Conservation (phyloP, 2,888 invertebrate species). For the Latheticus oryzae region DNA sequence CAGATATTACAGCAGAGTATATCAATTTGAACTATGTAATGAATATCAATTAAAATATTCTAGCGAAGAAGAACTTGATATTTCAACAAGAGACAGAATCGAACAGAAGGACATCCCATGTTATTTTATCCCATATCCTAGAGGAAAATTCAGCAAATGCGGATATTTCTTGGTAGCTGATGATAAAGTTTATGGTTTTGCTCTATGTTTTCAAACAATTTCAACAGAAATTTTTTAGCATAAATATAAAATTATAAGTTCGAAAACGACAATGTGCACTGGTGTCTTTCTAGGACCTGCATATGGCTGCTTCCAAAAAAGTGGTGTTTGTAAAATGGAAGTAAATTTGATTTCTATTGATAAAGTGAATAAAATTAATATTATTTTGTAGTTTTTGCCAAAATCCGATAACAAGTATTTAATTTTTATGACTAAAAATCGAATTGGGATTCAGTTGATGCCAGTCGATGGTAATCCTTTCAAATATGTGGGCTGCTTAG, state of each 20-base stretch:
- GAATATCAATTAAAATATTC: slow-evolving; percentile 1
- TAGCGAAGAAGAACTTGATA: slow-evolving; percentile 62
- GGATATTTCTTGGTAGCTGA: slow-evolving; percentile 70
- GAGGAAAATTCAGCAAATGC: slow-evolving; percentile 36
- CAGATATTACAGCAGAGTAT: slow-evolving; percentile 7
- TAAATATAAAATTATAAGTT: slow-evolving; percentile 78
- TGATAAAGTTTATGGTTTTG: slow-evolving; percentile 68
- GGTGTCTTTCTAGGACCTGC: slow-evolving; percentile 77
- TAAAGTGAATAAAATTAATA: slow-evolving; percentile 7
- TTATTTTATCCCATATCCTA: slow-evolving; percentile 56
- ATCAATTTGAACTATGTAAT: no score
- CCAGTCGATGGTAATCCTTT: slow-evolving; percentile 83
- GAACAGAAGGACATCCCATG: slow-evolving; percentile 74
- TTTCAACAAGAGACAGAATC: slow-evolving; percentile 69
- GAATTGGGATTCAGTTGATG: slow-evolving; percentile 76
- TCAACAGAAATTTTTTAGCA: slow-evolving; percentile 68
- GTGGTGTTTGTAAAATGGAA: slow-evolving; percentile 69
- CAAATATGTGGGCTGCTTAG: slow-evolving; percentile 72
- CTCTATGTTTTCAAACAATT: background rate
- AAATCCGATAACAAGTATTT: slow-evolving; percentile 66
- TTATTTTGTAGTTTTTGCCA: slow-evolving; percentile 60
- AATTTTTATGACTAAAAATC: slow-evolving; percentile 73
- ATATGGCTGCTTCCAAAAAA: slow-evolving; percentile 67
- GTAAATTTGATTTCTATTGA: slow-evolving; percentile 52
- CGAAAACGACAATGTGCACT: slow-evolving; percentile 73